Percentiles rank a stretch among this genome's conserved stretches.
Conservation (phyloP, 2,888 invertebrate species). For the Tupiocoris notatus region DNA sequence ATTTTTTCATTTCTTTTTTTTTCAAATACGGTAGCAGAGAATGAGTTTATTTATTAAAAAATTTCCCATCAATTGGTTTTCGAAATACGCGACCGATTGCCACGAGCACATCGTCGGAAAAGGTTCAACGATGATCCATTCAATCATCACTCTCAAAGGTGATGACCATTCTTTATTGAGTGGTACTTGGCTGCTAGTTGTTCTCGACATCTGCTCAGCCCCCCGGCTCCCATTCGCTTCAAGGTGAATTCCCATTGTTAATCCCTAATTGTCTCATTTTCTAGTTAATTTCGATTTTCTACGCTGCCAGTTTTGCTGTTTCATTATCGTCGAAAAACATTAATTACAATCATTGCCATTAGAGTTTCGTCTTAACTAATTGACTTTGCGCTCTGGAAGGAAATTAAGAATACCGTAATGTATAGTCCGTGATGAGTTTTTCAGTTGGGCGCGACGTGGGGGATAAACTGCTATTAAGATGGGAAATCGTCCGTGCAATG, state of each 20-base stretch:
- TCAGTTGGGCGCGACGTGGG: neutral
- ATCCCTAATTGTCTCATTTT: conserved; percentile 14
- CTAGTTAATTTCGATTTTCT: neutral
- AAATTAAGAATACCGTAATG: conserved; percentile 28
- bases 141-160: neutral
- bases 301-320: neutral
- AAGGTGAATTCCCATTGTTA: conserved; percentile 34
- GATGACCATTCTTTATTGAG: neutral
- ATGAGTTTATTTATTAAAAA: too few species aligned
- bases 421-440: conserved; percentile 26
- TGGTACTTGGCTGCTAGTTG: neutral
- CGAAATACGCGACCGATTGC: too few species aligned
- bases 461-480: conserved; percentile 10
- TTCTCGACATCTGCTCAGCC: neutral
- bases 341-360: conserved; percentile 30
- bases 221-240: neutral
- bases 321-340: conserved; percentile 13
- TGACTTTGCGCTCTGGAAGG: conserved; percentile 7
- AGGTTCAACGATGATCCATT: too few species aligned
- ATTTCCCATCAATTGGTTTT: too few species aligned
- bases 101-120: too few species aligned
- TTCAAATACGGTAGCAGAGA: too few species aligned
- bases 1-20: too few species aligned
- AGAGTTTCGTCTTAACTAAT: conserved; percentile 24
- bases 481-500: conserved; percentile 28